Conservation (phyloP, 2,113 vertebrate genomes). For the Coregonus clupeaformis region DNA sequence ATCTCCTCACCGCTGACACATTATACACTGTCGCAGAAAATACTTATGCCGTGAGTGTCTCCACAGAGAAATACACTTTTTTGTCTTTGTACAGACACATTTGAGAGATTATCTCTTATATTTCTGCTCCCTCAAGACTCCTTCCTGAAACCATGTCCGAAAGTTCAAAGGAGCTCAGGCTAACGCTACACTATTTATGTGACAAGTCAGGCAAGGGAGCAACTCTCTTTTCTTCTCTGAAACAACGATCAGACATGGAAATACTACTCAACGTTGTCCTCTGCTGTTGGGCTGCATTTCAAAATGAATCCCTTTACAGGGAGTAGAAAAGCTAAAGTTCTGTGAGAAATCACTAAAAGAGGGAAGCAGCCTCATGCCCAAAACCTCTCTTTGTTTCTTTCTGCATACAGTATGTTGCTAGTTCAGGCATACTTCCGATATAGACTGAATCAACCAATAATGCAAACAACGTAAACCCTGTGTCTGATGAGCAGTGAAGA, state of each 20-base stretch:
- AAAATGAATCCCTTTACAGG: no score
- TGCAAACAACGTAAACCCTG: no score
- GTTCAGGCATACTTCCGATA: no score
- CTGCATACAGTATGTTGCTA: no score
- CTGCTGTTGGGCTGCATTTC: not conserved
- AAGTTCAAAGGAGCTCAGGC: constrained; percentile 61
- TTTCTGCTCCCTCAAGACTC: constrained; percentile 59
- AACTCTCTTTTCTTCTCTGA: constrained; percentile 26
- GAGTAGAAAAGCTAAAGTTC: no score
- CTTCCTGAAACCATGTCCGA: constrained; percentile 62
- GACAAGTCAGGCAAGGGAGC: constrained; percentile 59
- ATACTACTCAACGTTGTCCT: constrained; percentile 1
- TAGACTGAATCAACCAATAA: no score
- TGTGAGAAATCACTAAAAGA: no score
- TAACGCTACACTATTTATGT: constrained; percentile 63
- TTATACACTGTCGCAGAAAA: constrained; percentile 35
- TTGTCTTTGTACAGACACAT: constrained; percentile 62
- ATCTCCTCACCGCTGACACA: constrained; percentile 20
- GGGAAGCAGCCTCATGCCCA: no score
- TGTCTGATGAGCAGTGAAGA: no score
- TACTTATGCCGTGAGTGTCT: constrained; percentile 27
- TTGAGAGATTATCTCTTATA: constrained; percentile 55
- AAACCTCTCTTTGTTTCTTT: no score
- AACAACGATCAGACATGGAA: constrained; percentile 35
- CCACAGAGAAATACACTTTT: constrained; percentile 42